Base-by-base conservation (phyloP, 1,140 invertebrate species). In the Temnothorax curvispinosus region DNA sequence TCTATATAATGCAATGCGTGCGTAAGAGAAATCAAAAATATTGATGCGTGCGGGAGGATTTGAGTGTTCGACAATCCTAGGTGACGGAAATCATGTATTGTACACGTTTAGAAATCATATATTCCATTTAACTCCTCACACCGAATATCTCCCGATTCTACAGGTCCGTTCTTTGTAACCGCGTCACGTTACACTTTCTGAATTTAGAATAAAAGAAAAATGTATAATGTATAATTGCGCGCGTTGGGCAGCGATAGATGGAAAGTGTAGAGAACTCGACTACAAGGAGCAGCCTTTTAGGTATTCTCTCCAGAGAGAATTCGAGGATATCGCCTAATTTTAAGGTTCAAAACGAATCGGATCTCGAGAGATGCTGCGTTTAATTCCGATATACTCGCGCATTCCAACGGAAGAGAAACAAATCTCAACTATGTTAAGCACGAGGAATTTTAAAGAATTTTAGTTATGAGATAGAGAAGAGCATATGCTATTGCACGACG, bases 61-160 rank as follows among this genome's bases (percentile, higher is more conserved):
- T 21, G 27, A 60, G 47, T 82, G 56, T 67, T 21, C 21, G 69
- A 84, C 80, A 84, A 84, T 75, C 69, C 27, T 75, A 74, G 41
- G 41, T 58, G 38, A 47, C 13, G 67, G 54, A 58, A 58, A 54
- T 74, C 32, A 60, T 84, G 27, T 81, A 81, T 38, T n/a, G 75
- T 78, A 56, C 4, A n/a, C 27, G 38, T 41, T 82, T 74, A 38
- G 7, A 56, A 9, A 56, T 72, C 38, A 44, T 71, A 9, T 47
- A 47, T 6, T 18, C 80, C 13, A 84, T 60, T 60, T 84, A 84
- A n/a, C 54, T 6, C 38, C 27, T 74, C 32, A 47, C 11, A 60
- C 44, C 44, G 44, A 38, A 75, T 50, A 41, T 60, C 27, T 27
- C 18, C 47, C 38, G 13, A 84, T 47, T 41, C 35, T n/a, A 6